Conservation (phyloP, 2,113 vertebrate species). For the Toxotes chatareus region DNA sequence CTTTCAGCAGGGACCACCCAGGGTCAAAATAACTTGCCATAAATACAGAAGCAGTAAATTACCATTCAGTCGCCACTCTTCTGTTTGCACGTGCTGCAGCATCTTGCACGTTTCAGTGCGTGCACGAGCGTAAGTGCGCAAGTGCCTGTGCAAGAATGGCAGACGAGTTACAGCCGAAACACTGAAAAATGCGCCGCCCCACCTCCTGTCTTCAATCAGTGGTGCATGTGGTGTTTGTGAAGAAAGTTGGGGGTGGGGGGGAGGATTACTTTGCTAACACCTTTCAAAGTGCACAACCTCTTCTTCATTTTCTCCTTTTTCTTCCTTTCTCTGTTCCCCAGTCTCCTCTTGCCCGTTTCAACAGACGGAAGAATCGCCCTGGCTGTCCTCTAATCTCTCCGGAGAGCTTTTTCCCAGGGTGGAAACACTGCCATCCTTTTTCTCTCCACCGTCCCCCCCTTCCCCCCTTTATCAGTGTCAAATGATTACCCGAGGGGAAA, state of each 20-base stretch:
- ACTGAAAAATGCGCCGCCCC: slow-evolving; percentile 27
- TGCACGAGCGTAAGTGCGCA: background rate
- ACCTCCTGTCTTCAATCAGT: slow-evolving; percentile 26
- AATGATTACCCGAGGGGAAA: slow-evolving; percentile 75
- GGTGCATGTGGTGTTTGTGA: slow-evolving; percentile 16
- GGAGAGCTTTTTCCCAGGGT: slow-evolving; percentile 71
- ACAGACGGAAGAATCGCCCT: slow-evolving; percentile 66
- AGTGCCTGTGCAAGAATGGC: slow-evolving; percentile 35
- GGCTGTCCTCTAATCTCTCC: slow-evolving; percentile 65
- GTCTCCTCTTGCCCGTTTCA: slow-evolving; percentile 38
- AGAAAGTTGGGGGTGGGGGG: background rate
- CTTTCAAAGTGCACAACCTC: slow-evolving; percentile 40
- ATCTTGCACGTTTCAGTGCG: background rate
- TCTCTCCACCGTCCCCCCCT: slow-evolving; percentile 47
- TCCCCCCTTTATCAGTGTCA: slow-evolving; percentile 73
- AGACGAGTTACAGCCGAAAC: slow-evolving; percentile 39
- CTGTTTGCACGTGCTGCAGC: slow-evolving; percentile 54
- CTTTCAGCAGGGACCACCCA: slow-evolving; percentile 71
- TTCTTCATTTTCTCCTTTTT: background rate
- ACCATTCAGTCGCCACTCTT: slow-evolving; percentile 63
- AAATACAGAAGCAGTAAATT: slow-evolving; percentile 71
- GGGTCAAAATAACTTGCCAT: slow-evolving; percentile 66
- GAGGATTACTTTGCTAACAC: slow-evolving; percentile 26
- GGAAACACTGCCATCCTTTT: slow-evolving; percentile 75
- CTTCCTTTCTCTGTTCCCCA: background rate